Evolutionary conservation across 2,113 vertebrate genomes (phyloP).

Genomic region (Rhodinocichla rosea): DNA sequence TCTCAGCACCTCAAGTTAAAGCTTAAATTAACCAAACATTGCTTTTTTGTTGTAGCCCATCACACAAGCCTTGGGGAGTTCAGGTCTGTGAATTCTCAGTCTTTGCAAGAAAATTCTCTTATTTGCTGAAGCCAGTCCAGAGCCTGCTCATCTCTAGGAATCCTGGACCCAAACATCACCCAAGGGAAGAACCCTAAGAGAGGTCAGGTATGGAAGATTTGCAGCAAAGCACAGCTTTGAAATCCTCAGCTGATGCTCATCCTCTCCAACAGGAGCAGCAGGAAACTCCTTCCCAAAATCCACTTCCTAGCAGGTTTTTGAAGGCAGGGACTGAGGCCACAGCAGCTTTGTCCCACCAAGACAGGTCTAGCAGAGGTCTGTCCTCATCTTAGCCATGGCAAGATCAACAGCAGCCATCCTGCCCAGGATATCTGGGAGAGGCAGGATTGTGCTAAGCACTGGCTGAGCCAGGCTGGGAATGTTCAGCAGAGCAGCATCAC

Average conservation of each 20-base stretch:
- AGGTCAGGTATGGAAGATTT: not conserved
- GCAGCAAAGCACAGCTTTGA: not conserved
- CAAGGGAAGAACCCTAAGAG: not conserved
- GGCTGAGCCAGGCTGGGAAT: not conserved
- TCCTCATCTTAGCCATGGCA: not conserved
- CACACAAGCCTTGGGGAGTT: not conserved
- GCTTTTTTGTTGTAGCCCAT: not conserved
- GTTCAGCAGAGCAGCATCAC: not conserved
- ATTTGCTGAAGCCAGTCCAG: not conserved
- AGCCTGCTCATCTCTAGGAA: not conserved
- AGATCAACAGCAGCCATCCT: not conserved
- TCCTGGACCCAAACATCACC: not conserved
- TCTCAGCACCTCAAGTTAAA: slow-evolving; percentile 11
- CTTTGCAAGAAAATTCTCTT: not conserved
- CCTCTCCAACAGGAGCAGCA: not conserved
- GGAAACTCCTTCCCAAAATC: not conserved
- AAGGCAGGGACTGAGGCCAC: not conserved
- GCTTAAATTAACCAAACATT: slow-evolving; percentile 8
- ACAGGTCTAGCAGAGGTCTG: not conserved
- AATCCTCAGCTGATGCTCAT: not conserved
- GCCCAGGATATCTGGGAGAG: accelerated
- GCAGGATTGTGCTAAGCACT: not conserved
- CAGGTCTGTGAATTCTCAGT: not conserved
- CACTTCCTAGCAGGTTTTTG: not conserved
- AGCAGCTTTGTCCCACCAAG: not conserved